Percentiles rank a stretch among this genome's conserved stretches.
Evolutionary conservation across 2,888 invertebrate species (phyloP).

Genomic region (Volucella bombylans): DNA sequence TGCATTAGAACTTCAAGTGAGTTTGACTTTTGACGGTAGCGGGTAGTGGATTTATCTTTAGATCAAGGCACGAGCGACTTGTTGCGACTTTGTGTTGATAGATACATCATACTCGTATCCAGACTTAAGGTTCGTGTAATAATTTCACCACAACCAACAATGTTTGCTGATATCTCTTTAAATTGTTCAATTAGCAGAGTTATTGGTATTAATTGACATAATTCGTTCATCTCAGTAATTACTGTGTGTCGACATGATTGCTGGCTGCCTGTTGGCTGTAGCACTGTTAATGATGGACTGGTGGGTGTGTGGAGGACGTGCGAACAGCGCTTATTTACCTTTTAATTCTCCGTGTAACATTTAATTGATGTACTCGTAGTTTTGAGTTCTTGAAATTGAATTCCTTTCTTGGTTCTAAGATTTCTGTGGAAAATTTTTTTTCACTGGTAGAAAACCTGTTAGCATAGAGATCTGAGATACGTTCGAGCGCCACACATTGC

Average conservation of each 20-base stretch:
- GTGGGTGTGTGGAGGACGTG: slow-evolving; percentile 31
- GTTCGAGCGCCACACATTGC: no score
- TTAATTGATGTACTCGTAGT: slow-evolving; percentile 1
- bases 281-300: background rate
- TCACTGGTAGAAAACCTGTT: no score
- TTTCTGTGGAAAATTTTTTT: no score
- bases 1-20: slow-evolving; percentile 41
- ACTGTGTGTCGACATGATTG: slow-evolving; percentile 76
- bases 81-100: slow-evolving; percentile 12
- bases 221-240: slow-evolving; percentile 77
- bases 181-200: slow-evolving; percentile 80
- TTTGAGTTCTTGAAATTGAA: background rate
- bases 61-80: slow-evolving; percentile 68
- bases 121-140: slow-evolving; percentile 29
- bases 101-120: background rate
- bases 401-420: background rate
- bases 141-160: slow-evolving; percentile 67
- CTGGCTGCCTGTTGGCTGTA: background rate
- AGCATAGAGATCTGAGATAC: no score
- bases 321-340: background rate
- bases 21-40: slow-evolving; percentile 59
- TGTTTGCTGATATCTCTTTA: slow-evolving; percentile 47
- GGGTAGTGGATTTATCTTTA: slow-evolving; percentile 60
- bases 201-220: slow-evolving; percentile 80
- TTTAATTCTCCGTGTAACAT: background rate